Evolutionary conservation across 2,888 invertebrate genomes (phyloP).

Genomic region (Dendrolimus houi): DNA sequence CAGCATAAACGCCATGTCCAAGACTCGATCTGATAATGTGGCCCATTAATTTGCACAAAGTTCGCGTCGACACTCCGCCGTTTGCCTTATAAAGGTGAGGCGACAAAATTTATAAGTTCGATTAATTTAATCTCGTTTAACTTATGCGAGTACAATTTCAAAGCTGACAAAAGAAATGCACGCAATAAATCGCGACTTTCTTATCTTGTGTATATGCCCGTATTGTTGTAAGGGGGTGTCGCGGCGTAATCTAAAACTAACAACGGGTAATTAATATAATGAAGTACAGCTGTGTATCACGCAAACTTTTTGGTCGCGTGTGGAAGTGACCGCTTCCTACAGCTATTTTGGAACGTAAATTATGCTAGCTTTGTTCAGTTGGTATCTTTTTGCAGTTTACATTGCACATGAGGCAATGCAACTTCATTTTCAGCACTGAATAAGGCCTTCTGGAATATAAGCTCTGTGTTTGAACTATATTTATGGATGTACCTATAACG

Average conservation of each 20-base stretch:
- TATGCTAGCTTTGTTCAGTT: slow-evolving; percentile 27
- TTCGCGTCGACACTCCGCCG: slow-evolving; percentile 69
- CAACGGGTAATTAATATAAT: slow-evolving; percentile 72
- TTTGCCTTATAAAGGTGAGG: slow-evolving; percentile 73
- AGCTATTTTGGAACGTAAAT: slow-evolving; percentile 47
- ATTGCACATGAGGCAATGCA: not conserved
- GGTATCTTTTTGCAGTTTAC: slow-evolving; percentile 29
- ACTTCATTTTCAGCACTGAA: not conserved
- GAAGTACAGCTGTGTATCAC: slow-evolving; percentile 53
- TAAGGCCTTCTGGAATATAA: not conserved
- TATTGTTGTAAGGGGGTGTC: slow-evolving; percentile 64
- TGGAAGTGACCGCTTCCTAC: slow-evolving; percentile 31
- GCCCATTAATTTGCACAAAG: slow-evolving; percentile 74
- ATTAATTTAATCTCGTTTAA: slow-evolving; percentile 76
- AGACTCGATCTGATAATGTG: slow-evolving; percentile 72
- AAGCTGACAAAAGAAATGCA: slow-evolving; percentile 77
- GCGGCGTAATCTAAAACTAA: slow-evolving; percentile 55
- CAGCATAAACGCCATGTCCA: slow-evolving; percentile 74
- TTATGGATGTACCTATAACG: too few species aligned
- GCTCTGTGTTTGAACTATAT: too few species aligned
- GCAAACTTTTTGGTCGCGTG: slow-evolving; percentile 61
- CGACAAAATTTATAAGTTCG: slow-evolving; percentile 77
- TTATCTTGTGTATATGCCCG: slow-evolving; percentile 68
- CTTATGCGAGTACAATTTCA: slow-evolving; percentile 77
- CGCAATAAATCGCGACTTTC: slow-evolving; percentile 64